Evolutionary conservation across 2,113 vertebrate genomes (phyloP).

Genomic region (Panurus biarmicus): DNA sequence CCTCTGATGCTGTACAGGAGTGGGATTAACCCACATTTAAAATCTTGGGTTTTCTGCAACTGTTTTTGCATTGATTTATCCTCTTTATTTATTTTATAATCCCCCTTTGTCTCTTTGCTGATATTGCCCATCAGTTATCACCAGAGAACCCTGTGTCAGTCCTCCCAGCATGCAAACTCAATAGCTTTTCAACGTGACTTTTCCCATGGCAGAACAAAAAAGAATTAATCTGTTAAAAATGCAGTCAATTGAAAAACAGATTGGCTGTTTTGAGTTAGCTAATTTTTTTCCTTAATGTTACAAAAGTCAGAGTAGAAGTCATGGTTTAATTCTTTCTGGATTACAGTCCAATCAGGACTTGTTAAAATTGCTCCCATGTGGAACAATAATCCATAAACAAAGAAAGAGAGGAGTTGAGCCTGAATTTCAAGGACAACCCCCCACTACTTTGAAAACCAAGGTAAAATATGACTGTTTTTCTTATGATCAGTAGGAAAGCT

Average conservation of each 20-base stretch:
- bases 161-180: background rate
- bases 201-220: background rate
- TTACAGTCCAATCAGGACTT: background rate
- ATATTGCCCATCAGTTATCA: background rate
- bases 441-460: background rate
- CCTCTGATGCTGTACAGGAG: background rate
- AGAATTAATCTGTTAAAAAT: slow-evolving; percentile 12
- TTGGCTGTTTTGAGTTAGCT: background rate
- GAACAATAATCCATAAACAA: slow-evolving; percentile 32
- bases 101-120: background rate
- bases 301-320: background rate
- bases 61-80: background rate
- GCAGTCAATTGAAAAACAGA: background rate
- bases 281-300: background rate
- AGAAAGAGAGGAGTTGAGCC: background rate
- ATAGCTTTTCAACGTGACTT: background rate
- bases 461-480: background rate
- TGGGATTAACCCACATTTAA: background rate
- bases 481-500: background rate
- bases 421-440: background rate
- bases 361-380: background rate
- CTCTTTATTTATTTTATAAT: background rate
- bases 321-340: slow-evolving; percentile 11
- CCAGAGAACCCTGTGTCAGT: background rate
- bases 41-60: background rate